phyloP scores from a whole-genome alignment of 2,113 vertebrate species.

The Alethe diademata region DNA sequence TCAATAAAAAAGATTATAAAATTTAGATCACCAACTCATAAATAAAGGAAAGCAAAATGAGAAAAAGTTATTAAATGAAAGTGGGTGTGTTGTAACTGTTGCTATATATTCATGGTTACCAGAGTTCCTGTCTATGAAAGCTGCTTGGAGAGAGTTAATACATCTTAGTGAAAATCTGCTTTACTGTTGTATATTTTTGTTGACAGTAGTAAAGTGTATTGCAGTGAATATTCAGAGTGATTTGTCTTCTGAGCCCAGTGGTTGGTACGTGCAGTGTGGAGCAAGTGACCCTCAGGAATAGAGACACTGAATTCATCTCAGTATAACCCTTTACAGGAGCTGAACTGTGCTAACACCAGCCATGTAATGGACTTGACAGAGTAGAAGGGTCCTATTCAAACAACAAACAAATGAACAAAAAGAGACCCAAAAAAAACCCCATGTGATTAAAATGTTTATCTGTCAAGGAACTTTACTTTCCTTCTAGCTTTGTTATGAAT shows the following conservation, averaged over 20 bases:
- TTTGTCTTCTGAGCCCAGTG: background rate
- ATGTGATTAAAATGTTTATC: background rate
- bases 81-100: background rate
- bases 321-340: background rate
- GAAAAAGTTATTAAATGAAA: background rate
- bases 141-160: background rate
- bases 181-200: background rate
- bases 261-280: accelerated
- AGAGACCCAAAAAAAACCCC: accelerated
- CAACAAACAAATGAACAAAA: background rate
- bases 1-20: background rate
- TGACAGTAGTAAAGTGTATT: background rate
- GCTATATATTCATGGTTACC: background rate
- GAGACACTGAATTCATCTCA: background rate
- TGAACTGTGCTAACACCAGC: background rate
- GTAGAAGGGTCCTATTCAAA: background rate
- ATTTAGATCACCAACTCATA: background rate
- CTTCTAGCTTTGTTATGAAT: background rate
- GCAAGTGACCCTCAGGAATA: background rate
- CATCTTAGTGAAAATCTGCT: background rate
- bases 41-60: background rate
- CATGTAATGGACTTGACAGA: background rate
- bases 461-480: background rate
- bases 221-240: background rate
- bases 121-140: background rate